Conservation (phyloP, 2,888 invertebrate genomes). For the Phengaris alcon region DNA sequence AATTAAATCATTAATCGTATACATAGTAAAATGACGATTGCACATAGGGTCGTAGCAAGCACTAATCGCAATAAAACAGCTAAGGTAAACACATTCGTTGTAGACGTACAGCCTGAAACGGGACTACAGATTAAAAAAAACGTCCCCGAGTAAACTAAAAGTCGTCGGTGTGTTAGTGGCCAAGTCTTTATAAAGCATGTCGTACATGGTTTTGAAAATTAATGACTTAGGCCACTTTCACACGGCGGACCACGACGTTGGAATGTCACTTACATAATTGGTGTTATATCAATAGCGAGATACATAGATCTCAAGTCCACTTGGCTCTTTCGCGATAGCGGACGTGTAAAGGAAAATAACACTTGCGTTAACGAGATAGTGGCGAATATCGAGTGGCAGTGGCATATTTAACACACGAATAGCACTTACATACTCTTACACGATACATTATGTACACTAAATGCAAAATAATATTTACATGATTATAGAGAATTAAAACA, state of each 20-base stretch:
- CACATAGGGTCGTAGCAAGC: slow-evolving; percentile 36
- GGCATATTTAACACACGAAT: slow-evolving; percentile 69
- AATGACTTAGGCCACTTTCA: not conserved
- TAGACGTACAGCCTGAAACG: slow-evolving; percentile 19
- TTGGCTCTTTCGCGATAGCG: not conserved
- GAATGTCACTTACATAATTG: slow-evolving; percentile 26
- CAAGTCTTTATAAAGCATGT: slow-evolving; percentile 32
- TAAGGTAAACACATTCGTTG: slow-evolving; percentile 26
- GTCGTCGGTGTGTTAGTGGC: slow-evolving; percentile 35
- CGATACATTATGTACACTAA: slow-evolving; percentile 65
- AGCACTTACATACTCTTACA: slow-evolving; percentile 66
- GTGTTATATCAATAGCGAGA: slow-evolving; percentile 27
- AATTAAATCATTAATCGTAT: slow-evolving; percentile 31
- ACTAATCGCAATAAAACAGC: slow-evolving; percentile 20
- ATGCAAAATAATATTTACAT: slow-evolving; percentile 75
- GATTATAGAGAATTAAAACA: not conserved
- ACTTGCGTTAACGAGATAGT: slow-evolving; percentile 44
- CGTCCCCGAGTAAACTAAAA: slow-evolving; percentile 1
- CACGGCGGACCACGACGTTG: slow-evolving; percentile 39
- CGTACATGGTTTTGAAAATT: not conserved
- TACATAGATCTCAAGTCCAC: slow-evolving; percentile 17
- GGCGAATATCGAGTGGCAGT: slow-evolving; percentile 63
- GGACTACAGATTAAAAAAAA: slow-evolving; percentile 6
- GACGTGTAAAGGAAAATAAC: slow-evolving; percentile 29
- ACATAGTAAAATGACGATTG: slow-evolving; percentile 42